Evolutionary conservation across 2,113 vertebrate species (phyloP).

Genomic region (Ctenodactylus gundi): DNA sequence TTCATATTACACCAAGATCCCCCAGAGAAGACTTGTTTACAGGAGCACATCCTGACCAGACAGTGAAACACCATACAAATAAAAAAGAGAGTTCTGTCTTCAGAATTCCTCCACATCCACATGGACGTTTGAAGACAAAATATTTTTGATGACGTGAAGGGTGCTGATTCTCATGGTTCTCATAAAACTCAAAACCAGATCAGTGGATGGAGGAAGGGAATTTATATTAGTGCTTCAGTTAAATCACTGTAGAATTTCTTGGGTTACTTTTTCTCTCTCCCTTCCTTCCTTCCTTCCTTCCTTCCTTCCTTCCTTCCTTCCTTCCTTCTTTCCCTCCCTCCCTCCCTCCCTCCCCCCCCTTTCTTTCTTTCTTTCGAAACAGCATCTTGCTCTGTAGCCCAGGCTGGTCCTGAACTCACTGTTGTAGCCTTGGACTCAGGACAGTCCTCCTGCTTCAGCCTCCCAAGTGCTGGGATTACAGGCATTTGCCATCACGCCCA

Average conservation of each 20-base stretch:
- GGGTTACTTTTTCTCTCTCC: too few species aligned
- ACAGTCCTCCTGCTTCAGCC: too few species aligned
- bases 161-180: constrained; percentile 80
- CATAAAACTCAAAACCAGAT: constrained; percentile 81
- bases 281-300: too few species aligned
- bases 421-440: too few species aligned
- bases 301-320: too few species aligned
- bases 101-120: constrained; percentile 69
- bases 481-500: too few species aligned
- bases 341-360: too few species aligned
- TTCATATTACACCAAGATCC: constrained; percentile 68
- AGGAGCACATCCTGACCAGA: constrained; percentile 76
- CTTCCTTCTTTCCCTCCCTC: too few species aligned
- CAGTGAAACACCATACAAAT: constrained; percentile 73
- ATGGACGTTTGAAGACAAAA: constrained; percentile 74
- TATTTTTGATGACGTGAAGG: constrained; percentile 81
- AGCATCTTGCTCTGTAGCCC: too few species aligned
- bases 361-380: too few species aligned
- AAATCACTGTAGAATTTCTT: constrained; percentile 85
- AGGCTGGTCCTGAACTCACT: too few species aligned
- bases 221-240: constrained; percentile 88
- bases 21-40: constrained; percentile 71
- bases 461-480: too few species aligned
- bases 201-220: constrained; percentile 82
- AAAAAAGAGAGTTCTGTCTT: constrained; percentile 81